These are phyloP conservation scores for Trochalopteron elliotii DNA, from an alignment of 2,113 vertebrate genomes.

Conservation along the genomic window DNA sequence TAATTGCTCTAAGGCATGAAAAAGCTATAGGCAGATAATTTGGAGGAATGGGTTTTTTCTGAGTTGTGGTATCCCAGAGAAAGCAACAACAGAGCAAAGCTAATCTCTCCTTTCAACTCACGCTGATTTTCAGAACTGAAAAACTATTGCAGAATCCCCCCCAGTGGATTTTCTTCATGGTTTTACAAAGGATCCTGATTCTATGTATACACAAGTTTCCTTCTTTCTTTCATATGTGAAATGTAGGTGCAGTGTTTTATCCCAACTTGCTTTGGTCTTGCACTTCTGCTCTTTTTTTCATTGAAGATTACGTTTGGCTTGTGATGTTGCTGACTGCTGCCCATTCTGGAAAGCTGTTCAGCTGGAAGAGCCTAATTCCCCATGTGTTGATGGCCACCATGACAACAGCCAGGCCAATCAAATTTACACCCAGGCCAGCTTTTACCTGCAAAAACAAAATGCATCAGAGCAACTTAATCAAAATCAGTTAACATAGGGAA, in stretches of 20 bases:
- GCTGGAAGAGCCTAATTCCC: conserved; percentile 91
- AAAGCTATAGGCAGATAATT: not conserved
- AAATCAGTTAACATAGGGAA: not conserved
- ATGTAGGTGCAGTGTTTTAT: not conserved
- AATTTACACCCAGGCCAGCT: conserved; percentile 94
- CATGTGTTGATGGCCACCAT: conserved; percentile 95
- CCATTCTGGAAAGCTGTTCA: conserved; percentile 90
- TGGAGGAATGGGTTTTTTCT: not conserved
- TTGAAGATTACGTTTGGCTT: conserved; percentile 41
- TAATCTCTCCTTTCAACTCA: not conserved
- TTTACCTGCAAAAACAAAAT: conserved; percentile 83
- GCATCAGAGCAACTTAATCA: not conserved
- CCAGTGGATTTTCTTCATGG: not conserved
- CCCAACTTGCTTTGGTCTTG: not conserved
- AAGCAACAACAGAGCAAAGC: not conserved
- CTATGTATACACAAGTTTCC: not conserved
- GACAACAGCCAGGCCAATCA: conserved; percentile 92
- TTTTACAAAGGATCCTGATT: not conserved
- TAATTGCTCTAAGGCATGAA: not conserved
- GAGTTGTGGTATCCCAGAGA: not conserved
- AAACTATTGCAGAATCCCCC: not conserved
- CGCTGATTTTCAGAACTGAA: not conserved
- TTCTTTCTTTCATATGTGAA: not conserved
- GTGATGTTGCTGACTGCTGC: conserved; percentile 82
- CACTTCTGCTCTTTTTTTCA: not conserved